Evolutionary conservation across 2,888 invertebrate genomes (phyloP), one percentile per base, ranked within the genome.

Genomic region (Quadriops clusia): DNA sequence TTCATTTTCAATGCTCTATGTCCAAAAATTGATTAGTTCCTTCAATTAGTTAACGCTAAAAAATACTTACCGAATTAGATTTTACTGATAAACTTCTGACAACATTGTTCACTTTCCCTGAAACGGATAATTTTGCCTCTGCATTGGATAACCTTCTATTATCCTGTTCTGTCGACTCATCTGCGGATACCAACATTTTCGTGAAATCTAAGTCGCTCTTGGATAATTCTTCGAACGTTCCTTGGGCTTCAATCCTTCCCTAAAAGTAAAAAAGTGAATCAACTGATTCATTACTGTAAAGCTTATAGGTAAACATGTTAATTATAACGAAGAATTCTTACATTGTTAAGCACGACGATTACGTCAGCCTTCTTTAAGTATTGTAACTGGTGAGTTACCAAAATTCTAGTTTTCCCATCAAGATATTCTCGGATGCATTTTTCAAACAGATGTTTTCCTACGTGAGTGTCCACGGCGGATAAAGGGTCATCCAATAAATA

Each of bases 401-500:
- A 61, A 37, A 81, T 66, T 34, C 74, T 58, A 1, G 74, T 72
- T 51, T 74, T 75, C 3, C 65, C 56, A 27, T 56, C 57, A 37
- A 80, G 56, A 34, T 64, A 61, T 6, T 61, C 58, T 4, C 61
- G 58, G 26, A 83, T 75, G 26, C 82, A 85, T 58, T 80, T 70
- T 27, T 82, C 71, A 48, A 83, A 84, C 5, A 86, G 60, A 54
- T 79, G 77, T 36, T 73, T 70, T 1, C 80, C 77, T 8, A 85
- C 84, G 37, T 76, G 74, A 0, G 79, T 68, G 54, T 86, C 86
- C 0, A 85, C 84, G 1, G 84, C 83, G 31, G 79, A 79, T 3
- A 85, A 54, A 1, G 85, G 84, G 60, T 86, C 85, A 50, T 86
- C 85, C 18, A 86, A 53, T 3, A 86, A 58, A 48, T 83, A 85